Percentiles rank a stretch among this genome's conserved stretches.
Evolutionary conservation across 1,140 invertebrate species (phyloP).

Genomic region (Orius insidiosus): DNA sequence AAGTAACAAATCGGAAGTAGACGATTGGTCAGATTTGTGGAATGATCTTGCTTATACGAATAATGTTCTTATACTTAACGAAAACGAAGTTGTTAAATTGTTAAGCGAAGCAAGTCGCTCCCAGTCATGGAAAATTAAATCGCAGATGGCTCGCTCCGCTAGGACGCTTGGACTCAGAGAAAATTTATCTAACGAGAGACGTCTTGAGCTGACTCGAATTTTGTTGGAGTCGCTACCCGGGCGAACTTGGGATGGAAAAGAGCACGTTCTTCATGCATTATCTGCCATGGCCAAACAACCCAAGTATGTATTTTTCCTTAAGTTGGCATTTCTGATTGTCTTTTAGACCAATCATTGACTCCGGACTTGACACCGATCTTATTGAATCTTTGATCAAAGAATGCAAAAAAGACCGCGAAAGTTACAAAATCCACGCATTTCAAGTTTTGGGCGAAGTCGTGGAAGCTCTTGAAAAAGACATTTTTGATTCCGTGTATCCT

Average conservation of each 20-base stretch:
- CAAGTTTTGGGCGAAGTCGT: constrained; percentile 53
- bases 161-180: constrained; percentile 40
- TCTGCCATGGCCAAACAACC: constrained; percentile 45
- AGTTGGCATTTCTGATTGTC: constrained; percentile 6
- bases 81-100: constrained; percentile 51
- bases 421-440: constrained; percentile 58
- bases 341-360: constrained; percentile 11
- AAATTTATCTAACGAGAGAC: not conserved
- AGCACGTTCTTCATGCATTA: constrained; percentile 57
- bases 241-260: constrained; percentile 79
- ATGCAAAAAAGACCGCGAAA: constrained; percentile 56
- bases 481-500: constrained; percentile 64
- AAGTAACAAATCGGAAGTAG: constrained; percentile 27
- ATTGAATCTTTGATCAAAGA: constrained; percentile 56
- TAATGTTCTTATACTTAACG: constrained; percentile 57
- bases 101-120: constrained; percentile 54
- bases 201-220: constrained; percentile 38
- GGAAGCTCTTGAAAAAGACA: constrained; percentile 49
- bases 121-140: constrained; percentile 70
- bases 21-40: constrained; percentile 80
- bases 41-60: constrained; percentile 68
- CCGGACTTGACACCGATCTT: constrained; percentile 28
- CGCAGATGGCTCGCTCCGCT: constrained; percentile 61
- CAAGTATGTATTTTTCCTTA: constrained; percentile 33
- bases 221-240: constrained; percentile 56